phyloP scores from a whole-genome alignment of 2,888 invertebrate genomes.

The Acanthococcus lagerstroemiae region DNA sequence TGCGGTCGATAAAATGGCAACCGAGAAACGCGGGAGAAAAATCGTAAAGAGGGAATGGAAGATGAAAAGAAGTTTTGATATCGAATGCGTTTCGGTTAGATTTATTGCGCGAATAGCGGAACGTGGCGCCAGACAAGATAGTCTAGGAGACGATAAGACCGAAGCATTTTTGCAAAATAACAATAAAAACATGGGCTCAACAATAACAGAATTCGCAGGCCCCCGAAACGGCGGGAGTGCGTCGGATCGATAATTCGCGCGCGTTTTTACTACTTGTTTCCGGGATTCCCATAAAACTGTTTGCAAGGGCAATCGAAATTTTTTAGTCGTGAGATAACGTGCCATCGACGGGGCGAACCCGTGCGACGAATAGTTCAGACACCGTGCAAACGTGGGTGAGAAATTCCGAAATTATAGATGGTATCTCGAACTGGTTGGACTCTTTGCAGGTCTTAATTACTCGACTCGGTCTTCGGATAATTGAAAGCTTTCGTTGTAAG shows the following conservation, averaged over 20 bases:
- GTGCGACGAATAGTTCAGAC: no score
- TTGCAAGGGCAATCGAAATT: no score
- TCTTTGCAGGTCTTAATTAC: no score
- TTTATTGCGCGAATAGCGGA: constrained; percentile 23
- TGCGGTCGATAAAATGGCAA: neutral
- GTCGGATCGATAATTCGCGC: constrained; percentile 11
- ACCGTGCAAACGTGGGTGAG: no score
- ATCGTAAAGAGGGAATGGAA: constrained; percentile 14
- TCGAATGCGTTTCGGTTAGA: constrained; percentile 14
- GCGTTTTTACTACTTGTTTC: constrained; percentile 1
- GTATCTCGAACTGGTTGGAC: no score
- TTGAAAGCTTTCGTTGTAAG: no score
- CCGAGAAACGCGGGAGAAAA: neutral
- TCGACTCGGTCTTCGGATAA: no score
- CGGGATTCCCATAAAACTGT: neutral
- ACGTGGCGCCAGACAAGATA: constrained; percentile 26
- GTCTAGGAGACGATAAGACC: constrained; percentile 27
- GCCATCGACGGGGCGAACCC: no score
- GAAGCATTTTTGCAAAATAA: constrained; percentile 29
- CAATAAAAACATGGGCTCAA: constrained; percentile 26
- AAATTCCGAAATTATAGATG: no score
- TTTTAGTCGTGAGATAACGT: no score
- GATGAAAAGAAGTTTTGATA: constrained; percentile 26
- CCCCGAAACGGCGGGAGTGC: neutral
- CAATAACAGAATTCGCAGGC: constrained; percentile 12